phyloP scores from a whole-genome alignment of 1,140 invertebrate species.

The Pectinophora gossypiella region DNA sequence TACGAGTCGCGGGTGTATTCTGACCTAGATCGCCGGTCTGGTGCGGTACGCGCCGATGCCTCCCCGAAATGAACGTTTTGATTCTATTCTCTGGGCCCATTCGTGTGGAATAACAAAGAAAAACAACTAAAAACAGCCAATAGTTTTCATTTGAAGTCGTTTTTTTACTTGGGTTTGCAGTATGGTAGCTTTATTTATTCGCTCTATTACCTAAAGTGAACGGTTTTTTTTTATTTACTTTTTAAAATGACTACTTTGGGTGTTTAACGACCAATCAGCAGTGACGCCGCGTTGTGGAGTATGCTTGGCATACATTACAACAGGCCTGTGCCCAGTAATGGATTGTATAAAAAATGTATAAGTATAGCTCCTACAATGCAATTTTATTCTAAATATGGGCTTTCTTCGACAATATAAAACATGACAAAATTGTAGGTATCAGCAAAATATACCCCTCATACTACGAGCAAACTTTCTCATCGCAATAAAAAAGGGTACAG shows the following conservation, averaged over 20 bases:
- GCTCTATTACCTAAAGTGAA: not conserved
- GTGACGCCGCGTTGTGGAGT: too few relatives aligned
- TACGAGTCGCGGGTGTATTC: constrained; percentile 32
- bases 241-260: too few relatives aligned
- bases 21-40: constrained; percentile 37
- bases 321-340: too few relatives aligned
- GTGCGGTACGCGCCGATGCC: constrained; percentile 34
- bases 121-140: constrained; percentile 17
- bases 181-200: not conserved
- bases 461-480: constrained; percentile 20
- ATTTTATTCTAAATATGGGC: too few relatives aligned
- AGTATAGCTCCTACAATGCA: too few relatives aligned
- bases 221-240: not conserved
- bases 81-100: constrained; percentile 34
- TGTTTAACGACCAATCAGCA: too few relatives aligned
- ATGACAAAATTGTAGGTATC: not conserved
- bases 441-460: constrained; percentile 12
- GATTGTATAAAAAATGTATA: too few relatives aligned
- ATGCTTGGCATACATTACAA: too few relatives aligned
- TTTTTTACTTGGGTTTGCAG: too few relatives aligned
- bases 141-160: too few relatives aligned
- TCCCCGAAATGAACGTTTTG: constrained; percentile 43
- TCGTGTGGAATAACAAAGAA: constrained; percentile 32
- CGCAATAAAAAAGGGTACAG: constrained; percentile 34
- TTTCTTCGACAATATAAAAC: too few relatives aligned